These are phyloP conservation scores for Bungarus multicinctus DNA, from an alignment of 2,113 vertebrate genomes.

Conservation along the genomic window DNA sequence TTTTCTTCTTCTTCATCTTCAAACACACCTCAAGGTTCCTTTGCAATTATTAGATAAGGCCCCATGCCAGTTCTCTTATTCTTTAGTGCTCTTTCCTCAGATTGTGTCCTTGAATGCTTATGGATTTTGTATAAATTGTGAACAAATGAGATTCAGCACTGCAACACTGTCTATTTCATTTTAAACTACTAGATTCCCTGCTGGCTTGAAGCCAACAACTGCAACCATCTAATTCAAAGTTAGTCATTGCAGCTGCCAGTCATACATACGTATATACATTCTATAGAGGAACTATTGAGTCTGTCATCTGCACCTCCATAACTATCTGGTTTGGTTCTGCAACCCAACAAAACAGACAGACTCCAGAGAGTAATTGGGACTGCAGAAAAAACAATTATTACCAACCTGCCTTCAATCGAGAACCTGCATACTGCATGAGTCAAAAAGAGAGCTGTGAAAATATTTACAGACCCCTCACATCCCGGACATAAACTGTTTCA, in stretches of 20 bases:
- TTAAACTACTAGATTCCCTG: not conserved
- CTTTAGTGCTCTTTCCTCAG: not conserved
- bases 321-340: no score
- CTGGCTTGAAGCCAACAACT: not conserved
- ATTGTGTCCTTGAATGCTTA: not conserved
- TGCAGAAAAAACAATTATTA: no score
- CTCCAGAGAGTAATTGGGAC: no score
- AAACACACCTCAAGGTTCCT: not conserved
- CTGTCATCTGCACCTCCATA: no score
- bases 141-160: not conserved
- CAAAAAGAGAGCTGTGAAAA: no score
- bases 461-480: no score
- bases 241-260: not conserved
- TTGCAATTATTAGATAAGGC: not conserved
- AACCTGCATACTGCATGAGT: no score
- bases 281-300: no score
- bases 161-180: not conserved
- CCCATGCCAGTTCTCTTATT: not conserved
- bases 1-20: not conserved
- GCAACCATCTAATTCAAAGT: not conserved
- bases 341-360: no score
- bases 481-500: no score
- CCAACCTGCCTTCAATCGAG: no score
- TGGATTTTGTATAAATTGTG: not conserved
- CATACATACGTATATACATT: not conserved